Evolutionary conservation across 35 echinoderm and acorn worm species (phyloP).

Genomic region (Holothuria glaberrima): DNA sequence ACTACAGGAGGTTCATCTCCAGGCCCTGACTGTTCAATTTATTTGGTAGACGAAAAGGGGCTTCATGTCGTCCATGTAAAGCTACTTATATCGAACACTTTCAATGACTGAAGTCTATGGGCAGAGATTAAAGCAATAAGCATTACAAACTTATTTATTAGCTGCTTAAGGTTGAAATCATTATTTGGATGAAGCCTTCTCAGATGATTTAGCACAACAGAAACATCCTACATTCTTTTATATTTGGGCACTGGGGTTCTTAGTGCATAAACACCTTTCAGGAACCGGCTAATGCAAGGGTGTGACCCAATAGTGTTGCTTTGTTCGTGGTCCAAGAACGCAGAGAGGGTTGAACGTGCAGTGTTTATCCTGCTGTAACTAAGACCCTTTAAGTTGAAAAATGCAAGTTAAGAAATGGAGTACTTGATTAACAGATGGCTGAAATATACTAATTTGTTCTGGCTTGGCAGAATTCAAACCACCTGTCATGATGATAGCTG

Average conservation of each 20-base stretch:
- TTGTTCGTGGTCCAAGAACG: no score
- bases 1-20: neutral
- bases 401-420: neutral
- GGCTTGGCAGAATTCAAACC: no score
- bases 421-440: no score
- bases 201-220: no score
- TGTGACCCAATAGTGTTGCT: no score
- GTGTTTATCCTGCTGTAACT: no score
- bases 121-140: no score
- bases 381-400: neutral
- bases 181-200: neutral
- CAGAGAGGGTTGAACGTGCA: no score
- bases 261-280: conserved; percentile 2
- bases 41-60: neutral
- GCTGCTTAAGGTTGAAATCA: neutral
- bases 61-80: neutral
- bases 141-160: conserved; percentile 2
- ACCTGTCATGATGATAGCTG: no score
- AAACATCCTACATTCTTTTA: neutral
- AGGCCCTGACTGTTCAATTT: conserved; percentile 10
- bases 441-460: no score
- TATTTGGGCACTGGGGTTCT: neutral
- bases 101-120: no score
- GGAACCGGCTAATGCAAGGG: no score
- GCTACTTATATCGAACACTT: neutral